Conservation (phyloP, 2,797 vertebrate species). For the Serranus cabrilla region DNA sequence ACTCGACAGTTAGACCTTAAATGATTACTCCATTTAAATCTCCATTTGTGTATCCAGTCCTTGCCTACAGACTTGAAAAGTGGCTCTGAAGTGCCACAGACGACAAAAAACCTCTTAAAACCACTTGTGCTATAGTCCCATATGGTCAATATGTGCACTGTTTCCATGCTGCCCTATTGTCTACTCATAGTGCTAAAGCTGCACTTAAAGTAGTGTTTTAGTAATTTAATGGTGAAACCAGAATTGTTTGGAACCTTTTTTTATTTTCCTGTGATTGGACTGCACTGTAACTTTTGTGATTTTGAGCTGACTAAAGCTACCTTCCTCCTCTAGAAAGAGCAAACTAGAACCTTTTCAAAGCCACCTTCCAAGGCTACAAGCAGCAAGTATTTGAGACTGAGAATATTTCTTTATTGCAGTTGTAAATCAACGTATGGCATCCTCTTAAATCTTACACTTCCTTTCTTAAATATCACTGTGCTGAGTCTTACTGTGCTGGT, state of each 20-base stretch:
- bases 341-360: neutral
- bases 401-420: neutral
- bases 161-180: neutral
- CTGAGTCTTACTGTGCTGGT: neutral
- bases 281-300: neutral
- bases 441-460: neutral
- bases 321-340: neutral
- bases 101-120: neutral
- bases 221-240: neutral
- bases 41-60: no score
- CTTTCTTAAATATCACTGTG: neutral
- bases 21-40: neutral
- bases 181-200: neutral
- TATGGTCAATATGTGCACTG: neutral
- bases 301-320: neutral
- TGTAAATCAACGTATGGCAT: neutral
- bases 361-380: neutral
- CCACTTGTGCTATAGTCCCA: neutral
- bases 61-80: neutral
- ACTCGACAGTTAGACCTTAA: neutral
- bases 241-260: conserved; percentile 1
- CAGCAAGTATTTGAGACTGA: neutral
- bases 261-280: neutral
- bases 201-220: neutral
- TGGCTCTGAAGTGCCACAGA: neutral